Percentiles rank a stretch among this genome's conserved stretches.
Conservation (phyloP, 2,888 invertebrate genomes). For the Dorcus hopei region DNA sequence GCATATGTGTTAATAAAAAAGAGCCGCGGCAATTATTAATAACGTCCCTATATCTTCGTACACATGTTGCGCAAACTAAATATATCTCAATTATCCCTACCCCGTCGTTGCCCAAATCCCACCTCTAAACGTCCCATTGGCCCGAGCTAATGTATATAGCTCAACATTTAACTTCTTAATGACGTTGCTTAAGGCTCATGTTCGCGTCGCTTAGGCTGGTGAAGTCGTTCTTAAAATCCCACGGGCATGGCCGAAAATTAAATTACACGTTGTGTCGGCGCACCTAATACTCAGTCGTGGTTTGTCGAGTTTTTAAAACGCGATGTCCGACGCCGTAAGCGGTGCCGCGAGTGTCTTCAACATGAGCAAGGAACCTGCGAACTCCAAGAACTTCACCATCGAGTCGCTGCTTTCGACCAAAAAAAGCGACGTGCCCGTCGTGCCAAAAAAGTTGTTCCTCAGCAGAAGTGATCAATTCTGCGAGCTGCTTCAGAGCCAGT, state of each 20-base stretch:
- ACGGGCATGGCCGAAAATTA: conserved; percentile 11
- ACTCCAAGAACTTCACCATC: conserved; percentile 38
- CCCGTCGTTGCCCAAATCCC: conserved; percentile 13
- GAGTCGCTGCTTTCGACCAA: conserved; percentile 34
- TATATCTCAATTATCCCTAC: conserved; percentile 39
- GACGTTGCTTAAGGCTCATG: conserved; percentile 21
- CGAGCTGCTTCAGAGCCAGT: background rate
- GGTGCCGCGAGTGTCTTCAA: background rate
- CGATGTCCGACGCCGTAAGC: conserved; percentile 1
- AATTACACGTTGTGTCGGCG: background rate
- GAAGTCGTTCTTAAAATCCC: conserved; percentile 2
- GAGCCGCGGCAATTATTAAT: conserved; percentile 9
- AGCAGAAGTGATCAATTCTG: too few relatives aligned
- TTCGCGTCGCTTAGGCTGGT: background rate
- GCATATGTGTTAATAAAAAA: conserved; percentile 6
- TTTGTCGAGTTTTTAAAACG: background rate
- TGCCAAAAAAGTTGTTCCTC: background rate
- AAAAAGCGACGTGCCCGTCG: background rate
- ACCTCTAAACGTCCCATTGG: conserved; percentile 29
- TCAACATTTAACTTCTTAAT: conserved; percentile 22
- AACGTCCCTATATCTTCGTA: conserved; percentile 1
- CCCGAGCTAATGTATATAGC: conserved; percentile 20
- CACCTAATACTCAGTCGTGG: too few relatives aligned
- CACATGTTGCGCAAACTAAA: conserved; percentile 33
- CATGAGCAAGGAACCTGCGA: conserved; percentile 13